Conservation (phyloP, 2,113 vertebrate species). For the Fregata magnificens region DNA sequence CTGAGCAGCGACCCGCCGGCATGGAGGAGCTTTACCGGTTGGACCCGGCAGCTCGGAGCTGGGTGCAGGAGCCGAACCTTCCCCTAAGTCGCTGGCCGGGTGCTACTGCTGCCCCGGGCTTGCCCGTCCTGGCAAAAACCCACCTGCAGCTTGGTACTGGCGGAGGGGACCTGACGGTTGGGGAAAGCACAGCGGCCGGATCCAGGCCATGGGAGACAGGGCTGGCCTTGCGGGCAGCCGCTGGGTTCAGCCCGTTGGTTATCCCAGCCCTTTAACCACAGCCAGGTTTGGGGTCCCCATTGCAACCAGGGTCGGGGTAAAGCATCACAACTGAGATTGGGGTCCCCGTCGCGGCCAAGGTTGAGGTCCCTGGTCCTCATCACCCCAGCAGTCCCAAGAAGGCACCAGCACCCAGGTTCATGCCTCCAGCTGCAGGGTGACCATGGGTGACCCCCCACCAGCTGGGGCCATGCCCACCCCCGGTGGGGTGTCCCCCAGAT, state of each 20-base stretch:
- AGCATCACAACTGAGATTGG: accelerated
- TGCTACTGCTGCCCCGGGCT: not conserved
- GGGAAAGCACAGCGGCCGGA: too few species aligned
- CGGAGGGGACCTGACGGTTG: not conserved
- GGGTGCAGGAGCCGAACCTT: not conserved
- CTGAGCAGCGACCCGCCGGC: accelerated
- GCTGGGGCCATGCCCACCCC: not conserved
- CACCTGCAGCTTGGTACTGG: accelerated
- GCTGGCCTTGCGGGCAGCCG: not conserved
- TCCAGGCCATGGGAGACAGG: not conserved
- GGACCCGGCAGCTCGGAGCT: not conserved
- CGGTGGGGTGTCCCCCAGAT: accelerated
- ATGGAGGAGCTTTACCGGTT: not conserved
- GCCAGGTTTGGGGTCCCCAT: not conserved
- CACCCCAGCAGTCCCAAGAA: not conserved
- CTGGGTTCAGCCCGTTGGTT: not conserved
- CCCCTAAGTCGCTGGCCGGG: not conserved
- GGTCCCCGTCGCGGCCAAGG: too few species aligned
- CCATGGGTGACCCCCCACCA: not conserved
- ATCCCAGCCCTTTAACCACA: not conserved
- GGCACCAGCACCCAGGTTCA: not conserved
- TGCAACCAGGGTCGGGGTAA: not conserved
- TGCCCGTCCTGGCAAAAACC: not conserved
- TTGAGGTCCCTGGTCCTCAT: not conserved
- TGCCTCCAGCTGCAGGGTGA: not conserved